Percentiles rank a stretch among this genome's conserved stretches.
These are phyloP conservation scores for Endotricha flammealis DNA, from an alignment of 2,888 invertebrate species.

Conservation along the genomic window DNA sequence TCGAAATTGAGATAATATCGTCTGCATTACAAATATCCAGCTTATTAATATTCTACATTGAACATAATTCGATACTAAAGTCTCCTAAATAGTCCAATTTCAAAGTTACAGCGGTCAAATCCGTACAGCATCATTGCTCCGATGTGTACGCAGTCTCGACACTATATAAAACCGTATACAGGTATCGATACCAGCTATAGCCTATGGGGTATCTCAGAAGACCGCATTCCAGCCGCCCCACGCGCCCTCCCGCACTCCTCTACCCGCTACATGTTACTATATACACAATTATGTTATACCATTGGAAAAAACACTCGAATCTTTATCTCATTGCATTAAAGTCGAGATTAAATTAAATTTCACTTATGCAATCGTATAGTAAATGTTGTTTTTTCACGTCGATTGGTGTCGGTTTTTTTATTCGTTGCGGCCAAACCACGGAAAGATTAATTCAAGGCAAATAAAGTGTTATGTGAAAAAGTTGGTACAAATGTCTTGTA, in stretches of 20 bases:
- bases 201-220: slow-evolving; percentile 66
- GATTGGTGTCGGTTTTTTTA: slow-evolving; percentile 62
- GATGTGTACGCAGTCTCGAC: slow-evolving; percentile 30
- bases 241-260: slow-evolving; percentile 37
- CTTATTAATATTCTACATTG: too few species aligned
- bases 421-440: slow-evolving; percentile 56
- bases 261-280: slow-evolving; percentile 35
- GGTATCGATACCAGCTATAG: slow-evolving; percentile 52
- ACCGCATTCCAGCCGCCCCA: slow-evolving; percentile 66
- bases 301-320: slow-evolving; percentile 10
- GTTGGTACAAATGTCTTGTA: slow-evolving; percentile 19
- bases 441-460: slow-evolving; percentile 72
- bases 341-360: slow-evolving; percentile 21
- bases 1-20: too few species aligned
- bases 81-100: slow-evolving; percentile 7
- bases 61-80: too few species aligned
- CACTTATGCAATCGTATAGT: slow-evolving; percentile 10
- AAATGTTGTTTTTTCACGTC: slow-evolving; percentile 32
- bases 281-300: slow-evolving; percentile 10
- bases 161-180: slow-evolving; percentile 44
- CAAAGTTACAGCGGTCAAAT: slow-evolving; percentile 12
- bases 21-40: too few species aligned
- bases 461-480: slow-evolving; percentile 52
- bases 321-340: slow-evolving; percentile 21
- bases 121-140: slow-evolving; percentile 18